Evolutionary conservation across 2,888 invertebrate genomes (phyloP).

Genomic region (Sphaerophoria taeniata): DNA sequence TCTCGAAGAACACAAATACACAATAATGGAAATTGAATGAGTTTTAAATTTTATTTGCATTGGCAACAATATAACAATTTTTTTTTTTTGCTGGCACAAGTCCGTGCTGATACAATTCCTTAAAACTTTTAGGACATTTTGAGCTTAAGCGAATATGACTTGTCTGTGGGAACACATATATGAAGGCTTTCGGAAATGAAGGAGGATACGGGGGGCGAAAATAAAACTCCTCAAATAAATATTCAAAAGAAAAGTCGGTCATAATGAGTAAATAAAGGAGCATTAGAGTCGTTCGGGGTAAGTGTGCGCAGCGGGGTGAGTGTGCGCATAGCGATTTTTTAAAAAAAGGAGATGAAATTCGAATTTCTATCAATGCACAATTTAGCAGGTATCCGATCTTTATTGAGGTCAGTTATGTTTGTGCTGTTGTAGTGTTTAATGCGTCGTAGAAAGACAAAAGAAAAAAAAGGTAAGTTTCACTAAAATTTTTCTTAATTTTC

Average conservation of each 20-base stretch:
- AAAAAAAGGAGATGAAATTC: too few species aligned
- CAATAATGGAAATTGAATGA: conserved; percentile 62
- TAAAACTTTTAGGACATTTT: not conserved
- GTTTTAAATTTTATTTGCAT: conserved; percentile 45
- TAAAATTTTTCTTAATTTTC: too few species aligned
- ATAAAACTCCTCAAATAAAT: not conserved
- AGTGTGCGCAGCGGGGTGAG: too few species aligned
- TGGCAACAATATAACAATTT: conserved; percentile 22
- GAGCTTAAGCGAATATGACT: not conserved
- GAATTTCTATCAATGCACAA: too few species aligned
- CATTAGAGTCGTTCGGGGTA: too few species aligned
- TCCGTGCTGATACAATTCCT: not conserved
- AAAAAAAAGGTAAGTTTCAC: too few species aligned
- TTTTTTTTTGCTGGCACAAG: conserved; percentile 14
- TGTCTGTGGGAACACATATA: not conserved
- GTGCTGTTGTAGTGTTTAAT: too few species aligned
- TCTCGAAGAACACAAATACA: conserved; percentile 32
- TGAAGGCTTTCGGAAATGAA: not conserved
- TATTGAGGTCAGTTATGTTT: too few species aligned
- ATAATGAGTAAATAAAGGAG: conserved; percentile 21
- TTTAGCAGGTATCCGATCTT: too few species aligned
- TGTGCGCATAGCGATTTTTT: too few species aligned
- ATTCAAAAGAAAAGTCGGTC: conserved; percentile 16
- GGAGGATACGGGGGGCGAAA: conserved; percentile 5
- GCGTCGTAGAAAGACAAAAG: too few species aligned